Base-by-base conservation (phyloP, 2,888 invertebrate genomes). In the Melanargia galathea region DNA sequence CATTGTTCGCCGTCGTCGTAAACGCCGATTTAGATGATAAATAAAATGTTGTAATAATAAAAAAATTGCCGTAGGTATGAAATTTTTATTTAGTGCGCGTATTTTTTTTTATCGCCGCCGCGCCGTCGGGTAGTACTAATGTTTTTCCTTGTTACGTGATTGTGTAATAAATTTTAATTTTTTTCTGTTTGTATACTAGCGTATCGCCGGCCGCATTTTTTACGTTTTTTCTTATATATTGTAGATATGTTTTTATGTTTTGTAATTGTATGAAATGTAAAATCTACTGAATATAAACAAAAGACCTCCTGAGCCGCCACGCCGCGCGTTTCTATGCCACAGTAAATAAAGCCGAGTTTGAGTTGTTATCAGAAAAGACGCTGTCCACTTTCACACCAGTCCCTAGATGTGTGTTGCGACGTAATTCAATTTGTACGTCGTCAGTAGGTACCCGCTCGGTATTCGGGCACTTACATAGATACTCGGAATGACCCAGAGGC, bases 1-100 rank as follows among this genome's bases (percentile, higher is more conserved):
- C 90, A 90, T 91, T 90, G 90, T 91, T 90, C 85, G 79, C 78
- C 79, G 79, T 89, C 79, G 79, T 89, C 90, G 89, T 90, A 91
- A 90, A 91, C 86, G 90, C 82, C 88, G 87, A 89, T 90, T 90
- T 89, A 87, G 90, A 90, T 89, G 86, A 88, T 90, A 90, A 87
- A 90, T 90, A 90, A 90, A 90, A 90, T 88, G 88, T 87, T 87
- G 88, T 86, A 90, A 75, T 75, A 75, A 75, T 75, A 75, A 75
- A 75, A 30, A 74, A 75, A 70, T 74, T 74, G 73, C 70, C 72
- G 74, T 73, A n/a, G n/a, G n/a, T n/a, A 74, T 73, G 72, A 76
- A 70, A 60, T 51, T 65, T 72, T 75, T 73, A 75, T 75, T 73
- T 74, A 73, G 73, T 70, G 65, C 68, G 67, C 70, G 71, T 71